Evolutionary conservation across 2,888 invertebrate genomes (phyloP).

Genomic region (Sphaerophoria rueppellii): DNA sequence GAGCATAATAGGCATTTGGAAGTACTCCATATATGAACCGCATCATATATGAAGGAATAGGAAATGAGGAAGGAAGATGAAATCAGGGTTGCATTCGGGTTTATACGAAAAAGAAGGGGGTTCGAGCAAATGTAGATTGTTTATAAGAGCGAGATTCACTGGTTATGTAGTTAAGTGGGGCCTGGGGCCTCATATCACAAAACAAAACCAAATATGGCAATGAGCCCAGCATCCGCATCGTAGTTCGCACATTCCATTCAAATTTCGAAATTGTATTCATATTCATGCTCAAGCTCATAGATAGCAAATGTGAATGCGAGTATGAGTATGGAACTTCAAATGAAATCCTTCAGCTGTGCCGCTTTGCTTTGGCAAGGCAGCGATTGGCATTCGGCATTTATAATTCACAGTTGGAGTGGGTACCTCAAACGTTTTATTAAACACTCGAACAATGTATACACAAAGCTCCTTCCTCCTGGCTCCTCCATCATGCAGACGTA

Average conservation of each 20-base stretch:
- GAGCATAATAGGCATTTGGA: conserved; percentile 64
- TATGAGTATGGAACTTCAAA: conserved; percentile 26
- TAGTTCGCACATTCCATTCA: conserved; percentile 65
- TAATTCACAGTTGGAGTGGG: conserved; percentile 70
- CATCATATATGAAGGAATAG: conserved; percentile 52
- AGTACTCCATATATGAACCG: conserved; percentile 68
- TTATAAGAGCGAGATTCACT: background rate
- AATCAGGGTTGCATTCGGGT: background rate
- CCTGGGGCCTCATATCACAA: background rate
- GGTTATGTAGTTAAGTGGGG: background rate
- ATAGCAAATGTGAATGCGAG: background rate
- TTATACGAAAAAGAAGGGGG: background rate
- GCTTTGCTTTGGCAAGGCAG: conserved; percentile 42
- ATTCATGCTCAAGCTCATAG: conserved; percentile 65
- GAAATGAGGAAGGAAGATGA: conserved; percentile 33
- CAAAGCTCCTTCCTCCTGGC: background rate
- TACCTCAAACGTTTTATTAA: conserved; percentile 74
- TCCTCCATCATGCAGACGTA: background rate
- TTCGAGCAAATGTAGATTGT: background rate
- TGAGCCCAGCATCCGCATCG: conserved; percentile 1
- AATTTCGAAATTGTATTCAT: conserved; percentile 72
- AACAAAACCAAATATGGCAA: background rate
- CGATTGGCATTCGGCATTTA: conserved; percentile 72
- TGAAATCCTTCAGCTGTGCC: conserved; percentile 64
- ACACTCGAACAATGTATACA: conserved; percentile 49